phyloP scores from a whole-genome alignment of 2,113 vertebrate species.

The Elephas maximus region DNA sequence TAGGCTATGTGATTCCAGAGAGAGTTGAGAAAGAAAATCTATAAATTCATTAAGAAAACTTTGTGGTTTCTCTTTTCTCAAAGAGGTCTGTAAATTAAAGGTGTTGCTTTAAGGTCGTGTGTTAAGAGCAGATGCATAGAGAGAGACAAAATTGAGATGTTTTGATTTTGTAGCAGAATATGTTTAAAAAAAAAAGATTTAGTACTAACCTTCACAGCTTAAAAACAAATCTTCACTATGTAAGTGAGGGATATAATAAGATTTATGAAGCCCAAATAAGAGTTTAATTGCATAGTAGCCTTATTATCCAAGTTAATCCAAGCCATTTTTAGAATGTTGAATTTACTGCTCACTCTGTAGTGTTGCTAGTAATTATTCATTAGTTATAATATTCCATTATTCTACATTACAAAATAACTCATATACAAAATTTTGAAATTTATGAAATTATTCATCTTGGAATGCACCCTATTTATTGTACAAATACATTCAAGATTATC shows the following conservation, averaged over 20 bases:
- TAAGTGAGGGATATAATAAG: slow-evolving; percentile 48
- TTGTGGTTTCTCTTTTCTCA: slow-evolving; percentile 68
- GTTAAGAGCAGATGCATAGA: background rate
- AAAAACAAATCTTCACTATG: slow-evolving; percentile 11
- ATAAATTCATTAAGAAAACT: slow-evolving; percentile 84
- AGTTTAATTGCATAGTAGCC: slow-evolving; percentile 58
- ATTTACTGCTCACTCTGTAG: slow-evolving; percentile 30
- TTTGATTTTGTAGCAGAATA: slow-evolving; percentile 60
- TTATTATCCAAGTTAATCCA: slow-evolving; percentile 57
- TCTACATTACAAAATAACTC: background rate
- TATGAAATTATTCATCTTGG: background rate
- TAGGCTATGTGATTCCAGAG: slow-evolving; percentile 62
- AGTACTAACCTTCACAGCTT: background rate
- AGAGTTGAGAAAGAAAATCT: slow-evolving; percentile 82
- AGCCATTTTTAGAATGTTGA: slow-evolving; percentile 37
- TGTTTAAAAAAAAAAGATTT: background rate
- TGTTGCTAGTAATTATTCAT: slow-evolving; percentile 38
- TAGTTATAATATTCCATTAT: background rate
- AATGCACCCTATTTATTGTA: background rate
- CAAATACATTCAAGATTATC: background rate
- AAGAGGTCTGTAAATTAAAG: slow-evolving; percentile 78
- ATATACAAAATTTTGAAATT: background rate
- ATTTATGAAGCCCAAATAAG: slow-evolving; percentile 61
- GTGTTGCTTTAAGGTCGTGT: slow-evolving; percentile 34
- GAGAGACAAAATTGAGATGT: slow-evolving; percentile 39